Conservation (phyloP, 2,888 invertebrate genomes). For the Baronia brevicornis region DNA sequence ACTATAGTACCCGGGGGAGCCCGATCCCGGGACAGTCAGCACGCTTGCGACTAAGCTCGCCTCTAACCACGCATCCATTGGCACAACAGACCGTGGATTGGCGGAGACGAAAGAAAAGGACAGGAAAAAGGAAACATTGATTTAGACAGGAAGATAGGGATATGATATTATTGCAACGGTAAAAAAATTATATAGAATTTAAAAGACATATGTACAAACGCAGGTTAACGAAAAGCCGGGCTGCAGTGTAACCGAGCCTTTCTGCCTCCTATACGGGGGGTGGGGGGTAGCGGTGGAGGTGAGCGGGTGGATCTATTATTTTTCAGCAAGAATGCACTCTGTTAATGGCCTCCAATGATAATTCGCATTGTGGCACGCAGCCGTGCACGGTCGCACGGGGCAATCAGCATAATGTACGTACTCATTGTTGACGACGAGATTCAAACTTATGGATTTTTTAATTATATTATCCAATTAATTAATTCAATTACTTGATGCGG, state of each 20-base stretch:
- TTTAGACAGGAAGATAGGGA: too few species aligned
- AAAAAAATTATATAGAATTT: not conserved
- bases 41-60: too few species aligned
- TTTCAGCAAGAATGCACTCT: conserved; percentile 64
- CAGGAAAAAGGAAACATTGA: too few species aligned
- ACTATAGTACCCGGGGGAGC: too few species aligned
- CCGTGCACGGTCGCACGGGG: conserved; percentile 43
- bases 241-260: conserved; percentile 29
- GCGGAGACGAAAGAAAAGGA: too few species aligned
- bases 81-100: too few species aligned
- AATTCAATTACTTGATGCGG: conserved; percentile 20
- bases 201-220: conserved; percentile 16
- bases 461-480: conserved; percentile 30
- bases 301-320: conserved; percentile 53
- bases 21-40: too few species aligned
- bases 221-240: conserved; percentile 11
- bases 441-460: conserved; percentile 42
- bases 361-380: conserved; percentile 40
- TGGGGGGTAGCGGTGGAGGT: too few species aligned
- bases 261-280: conserved; percentile 36
- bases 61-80: too few species aligned
- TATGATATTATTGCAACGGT: too few species aligned
- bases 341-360: conserved; percentile 63
- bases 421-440: conserved; percentile 38
- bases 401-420: conserved; percentile 60